A percentile compares a stretch with the other conserved stretches of the same genome.
Conservation (phyloP, 2,113 vertebrate genomes). For the Trichomycterus rosablanca region DNA sequence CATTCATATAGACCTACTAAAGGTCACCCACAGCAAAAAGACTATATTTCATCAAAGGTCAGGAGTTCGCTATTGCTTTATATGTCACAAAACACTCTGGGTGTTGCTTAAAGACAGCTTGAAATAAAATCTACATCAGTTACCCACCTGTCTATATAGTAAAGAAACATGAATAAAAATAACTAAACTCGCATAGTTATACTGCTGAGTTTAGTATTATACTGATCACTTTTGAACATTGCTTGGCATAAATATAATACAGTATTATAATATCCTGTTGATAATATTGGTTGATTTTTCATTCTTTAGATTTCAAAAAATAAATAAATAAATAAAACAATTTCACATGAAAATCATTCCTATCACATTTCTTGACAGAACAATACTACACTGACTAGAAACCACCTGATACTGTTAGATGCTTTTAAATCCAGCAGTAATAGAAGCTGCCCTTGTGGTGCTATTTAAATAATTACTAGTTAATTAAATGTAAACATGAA, state of each 20-base stretch:
- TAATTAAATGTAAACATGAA: slow-evolving; percentile 34
- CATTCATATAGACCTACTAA: slow-evolving; percentile 36
- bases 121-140: slow-evolving; percentile 45
- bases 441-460: slow-evolving; percentile 19
- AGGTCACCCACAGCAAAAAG: slow-evolving; percentile 44
- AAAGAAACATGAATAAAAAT: slow-evolving; percentile 33
- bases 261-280: slow-evolving; percentile 30
- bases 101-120: slow-evolving; percentile 32
- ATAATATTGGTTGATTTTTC: slow-evolving; percentile 24
- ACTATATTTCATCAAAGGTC: slow-evolving; percentile 51
- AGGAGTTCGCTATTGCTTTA: slow-evolving; percentile 58
- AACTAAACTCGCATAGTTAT: background rate
- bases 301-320: slow-evolving; percentile 21
- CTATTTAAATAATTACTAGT: slow-evolving; percentile 21
- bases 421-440: background rate
- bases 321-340: slow-evolving; percentile 31
- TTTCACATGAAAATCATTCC: slow-evolving; percentile 18
- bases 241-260: slow-evolving; percentile 22
- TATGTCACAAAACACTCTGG: slow-evolving; percentile 58
- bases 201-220: slow-evolving; percentile 6
- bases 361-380: background rate
- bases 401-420: slow-evolving; percentile 14
- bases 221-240: slow-evolving; percentile 1
- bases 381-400: background rate
- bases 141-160: slow-evolving; percentile 18